Evolutionary conservation across 2,797 vertebrate species (phyloP), one percentile per base, ranked within the genome.

Genomic region (Halcyon badia): DNA sequence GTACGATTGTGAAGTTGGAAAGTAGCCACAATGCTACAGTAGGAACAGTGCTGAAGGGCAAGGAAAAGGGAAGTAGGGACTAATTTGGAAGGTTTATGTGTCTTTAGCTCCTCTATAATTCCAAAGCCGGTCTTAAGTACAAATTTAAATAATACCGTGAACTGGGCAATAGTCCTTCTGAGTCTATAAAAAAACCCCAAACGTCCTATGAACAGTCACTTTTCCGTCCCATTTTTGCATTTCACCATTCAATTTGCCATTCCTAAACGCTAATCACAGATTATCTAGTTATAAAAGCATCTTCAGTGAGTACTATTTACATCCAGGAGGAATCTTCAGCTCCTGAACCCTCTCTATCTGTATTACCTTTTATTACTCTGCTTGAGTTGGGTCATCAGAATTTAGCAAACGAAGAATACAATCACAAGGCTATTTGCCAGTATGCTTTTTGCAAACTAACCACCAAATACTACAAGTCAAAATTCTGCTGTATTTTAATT

Each of bases 41-140:
- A 94, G 84, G 56, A 92, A 70, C 71, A 80, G 51, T 19, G 84
- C 89, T 91, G 91, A 95, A 96, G 91, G 87, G 89, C 91, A 95
- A 87, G 84, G 87, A 94, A 96, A 94, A 91, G 78, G 91, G 71
- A 95, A 96, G 58, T 71, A 83, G 95, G 94, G 96, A 96, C 87
- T 95, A 66, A 94, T 97, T 91, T 85, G 71, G 39, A 89, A 89
- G 48, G 60, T 95, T 97, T 96, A 96, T 90, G 84, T 84, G 89
- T 87, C 87, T 94, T 97, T 87, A 97, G 91, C 35, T 87, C 12
- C 89, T 70, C 84, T 52, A 1, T 83, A 87, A 95, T 92, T 94
- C 87, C 89, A 92, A 85, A 95, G 71, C 93, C 83, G 87, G 91
- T 83, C 84, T 95, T 83, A 94, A 96, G 91, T 41, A 95, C 91